Percentiles rank a stretch among this genome's conserved stretches.
phyloP scores from a whole-genome alignment of 2,797 vertebrate genomes.

The Danio albolineatus region DNA sequence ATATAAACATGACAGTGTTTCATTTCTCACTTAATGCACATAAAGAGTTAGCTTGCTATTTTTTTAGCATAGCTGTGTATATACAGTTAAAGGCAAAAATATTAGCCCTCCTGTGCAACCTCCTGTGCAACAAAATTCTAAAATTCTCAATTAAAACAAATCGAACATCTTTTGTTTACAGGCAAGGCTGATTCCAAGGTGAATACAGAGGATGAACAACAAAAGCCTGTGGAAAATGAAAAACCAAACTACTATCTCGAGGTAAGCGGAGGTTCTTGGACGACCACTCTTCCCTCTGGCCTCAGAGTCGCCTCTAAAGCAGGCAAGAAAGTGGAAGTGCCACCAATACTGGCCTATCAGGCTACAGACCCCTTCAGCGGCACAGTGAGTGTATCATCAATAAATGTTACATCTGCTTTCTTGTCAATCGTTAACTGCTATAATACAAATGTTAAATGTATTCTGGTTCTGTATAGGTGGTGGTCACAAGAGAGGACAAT shows the following conservation, averaged over 20 bases:
- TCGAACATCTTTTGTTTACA: conserved; percentile 60
- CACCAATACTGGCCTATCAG: conserved; percentile 76
- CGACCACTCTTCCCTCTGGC: conserved; percentile 87
- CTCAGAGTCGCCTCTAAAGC: conserved; percentile 80
- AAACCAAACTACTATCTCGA: conserved; percentile 39
- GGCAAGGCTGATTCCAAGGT: conserved; percentile 68
- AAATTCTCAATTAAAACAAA: no score
- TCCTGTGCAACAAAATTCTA: no score
- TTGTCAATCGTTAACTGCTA: conserved; percentile 15
- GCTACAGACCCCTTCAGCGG: conserved; percentile 86
- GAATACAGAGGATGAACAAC: conserved; percentile 40
- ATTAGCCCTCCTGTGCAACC: no score
- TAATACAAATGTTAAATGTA: not conserved
- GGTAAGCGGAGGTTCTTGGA: conserved; percentile 77
- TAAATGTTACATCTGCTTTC: not conserved
- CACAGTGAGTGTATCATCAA: conserved; percentile 74
- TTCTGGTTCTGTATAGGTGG: conserved; percentile 73
- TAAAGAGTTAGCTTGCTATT: no score
- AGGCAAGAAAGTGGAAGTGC: conserved; percentile 65
- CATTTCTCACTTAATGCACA: no score
- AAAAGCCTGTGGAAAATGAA: conserved; percentile 20
- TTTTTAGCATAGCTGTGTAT: no score
- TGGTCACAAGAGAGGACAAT: conserved; percentile 88
- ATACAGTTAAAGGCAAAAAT: no score
- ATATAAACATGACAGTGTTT: no score